Evolutionary conservation across 2,888 invertebrate species (phyloP), one percentile per base, ranked within the genome.

Genomic region (Brachylomia viminalis): DNA sequence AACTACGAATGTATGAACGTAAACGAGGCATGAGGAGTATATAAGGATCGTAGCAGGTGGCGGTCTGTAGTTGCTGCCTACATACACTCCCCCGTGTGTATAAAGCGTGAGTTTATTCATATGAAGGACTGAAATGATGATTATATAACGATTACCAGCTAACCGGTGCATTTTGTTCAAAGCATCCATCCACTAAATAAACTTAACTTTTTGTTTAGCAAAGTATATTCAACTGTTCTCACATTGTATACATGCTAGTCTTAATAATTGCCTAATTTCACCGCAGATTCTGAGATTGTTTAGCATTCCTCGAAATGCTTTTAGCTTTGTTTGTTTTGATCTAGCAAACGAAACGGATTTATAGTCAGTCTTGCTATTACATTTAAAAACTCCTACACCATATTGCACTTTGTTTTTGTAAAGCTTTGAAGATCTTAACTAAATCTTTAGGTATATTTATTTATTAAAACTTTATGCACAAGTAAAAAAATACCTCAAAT

Each of bases 321-420:
- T 81, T 78, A 81, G 66, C 15, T 64, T 77, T 82, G 82, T 82
- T 82, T 82, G 70, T 82, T 82, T 78, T 54, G 11, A n/a, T 54
- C 20, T 59, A 58, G 10, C 38, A 54, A 42, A 54, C 49, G 13
- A 62, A 56, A 42, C 5, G 13, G 15, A 67, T 70, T 47, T 54
- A 64, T 47, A 38, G 23, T 58, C 58, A 71, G 71, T 80, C 80
- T 68, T 68, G 52, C 30, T 27, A n/a, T 42, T 49, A 54, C 66
- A 42, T 70, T 76, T 52, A 3, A 52, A 45, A 45, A 70, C 15
- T 27, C 38, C 52, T n/a, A n/a, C n/a, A n/a, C n/a, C 56, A 67
- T 66, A 52, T 61, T 61, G 13, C 38, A 49, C 17, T 30, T 62
- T 65, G n/a, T 27, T 79, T 58, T 65, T 71, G 5, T 59, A 23